Conservation (phyloP, 2,797 vertebrate genomes). For the Diglossa cyanea region DNA sequence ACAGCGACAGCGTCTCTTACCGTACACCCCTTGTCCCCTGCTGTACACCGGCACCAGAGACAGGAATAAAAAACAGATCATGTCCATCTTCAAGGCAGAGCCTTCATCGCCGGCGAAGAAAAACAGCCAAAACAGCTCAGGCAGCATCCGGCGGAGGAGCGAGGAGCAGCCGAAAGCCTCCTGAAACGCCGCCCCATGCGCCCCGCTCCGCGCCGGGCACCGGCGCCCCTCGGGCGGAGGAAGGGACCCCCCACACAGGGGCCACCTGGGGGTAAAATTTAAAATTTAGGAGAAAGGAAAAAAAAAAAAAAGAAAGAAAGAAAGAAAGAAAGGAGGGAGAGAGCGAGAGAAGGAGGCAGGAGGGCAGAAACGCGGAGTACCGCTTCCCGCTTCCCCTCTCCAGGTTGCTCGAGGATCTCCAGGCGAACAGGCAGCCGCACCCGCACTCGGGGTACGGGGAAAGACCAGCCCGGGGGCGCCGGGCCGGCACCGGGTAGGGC, state of each 20-base stretch:
- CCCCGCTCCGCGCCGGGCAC: slow-evolving; percentile 27
- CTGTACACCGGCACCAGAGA: slow-evolving; percentile 72
- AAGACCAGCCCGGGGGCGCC: background rate
- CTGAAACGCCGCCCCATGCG: slow-evolving; percentile 15
- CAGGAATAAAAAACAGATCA: slow-evolving; percentile 76
- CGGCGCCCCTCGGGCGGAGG: background rate
- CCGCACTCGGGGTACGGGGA: background rate
- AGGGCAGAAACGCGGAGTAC: background rate
- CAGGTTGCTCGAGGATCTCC: background rate
- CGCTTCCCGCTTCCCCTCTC: background rate
- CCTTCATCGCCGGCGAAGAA: slow-evolving; percentile 73
- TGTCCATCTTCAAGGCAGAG: slow-evolving; percentile 79
- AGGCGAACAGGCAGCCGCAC: background rate
- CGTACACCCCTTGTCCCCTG: slow-evolving; percentile 79
- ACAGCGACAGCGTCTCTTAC: slow-evolving; percentile 62
- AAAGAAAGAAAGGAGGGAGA: accelerated
- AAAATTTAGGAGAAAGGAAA: background rate
- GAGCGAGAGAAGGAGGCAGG: background rate
- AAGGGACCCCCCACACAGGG: background rate
- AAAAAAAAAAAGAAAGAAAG: accelerated
- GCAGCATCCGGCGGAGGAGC: slow-evolving; percentile 62
- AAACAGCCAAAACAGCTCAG: slow-evolving; percentile 66
- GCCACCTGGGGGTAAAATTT: background rate
- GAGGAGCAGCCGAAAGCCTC: background rate
- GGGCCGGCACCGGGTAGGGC: background rate